Conservation (phyloP, 2,797 vertebrate genomes). For the Scolopax rusticola region DNA sequence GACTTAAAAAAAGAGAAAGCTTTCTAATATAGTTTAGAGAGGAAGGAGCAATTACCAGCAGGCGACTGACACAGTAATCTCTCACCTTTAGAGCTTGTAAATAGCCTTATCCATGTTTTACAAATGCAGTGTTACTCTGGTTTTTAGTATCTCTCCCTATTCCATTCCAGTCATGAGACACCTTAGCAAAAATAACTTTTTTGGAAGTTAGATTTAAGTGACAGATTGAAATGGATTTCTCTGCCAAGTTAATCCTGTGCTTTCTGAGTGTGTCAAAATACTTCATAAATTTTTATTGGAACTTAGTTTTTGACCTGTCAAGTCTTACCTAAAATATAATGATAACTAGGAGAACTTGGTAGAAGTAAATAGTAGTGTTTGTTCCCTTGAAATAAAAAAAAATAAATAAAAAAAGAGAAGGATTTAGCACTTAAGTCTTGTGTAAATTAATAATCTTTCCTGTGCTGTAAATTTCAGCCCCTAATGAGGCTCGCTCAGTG, state of each 20-base stretch:
- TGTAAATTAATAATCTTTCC: constrained; percentile 2
- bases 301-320: neutral
- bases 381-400: neutral
- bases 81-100: neutral
- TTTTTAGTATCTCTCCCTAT: neutral
- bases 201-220: neutral
- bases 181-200: neutral
- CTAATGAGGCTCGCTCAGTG: neutral
- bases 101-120: neutral
- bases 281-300: neutral
- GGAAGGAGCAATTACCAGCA: neutral
- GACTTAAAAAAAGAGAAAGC: neutral
- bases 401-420: neutral
- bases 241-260: neutral
- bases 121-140: neutral
- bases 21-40: neutral
- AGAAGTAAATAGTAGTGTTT: neutral
- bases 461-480: neutral
- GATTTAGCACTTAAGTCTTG: neutral
- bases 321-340: neutral
- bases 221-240: neutral
- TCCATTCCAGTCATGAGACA: neutral
- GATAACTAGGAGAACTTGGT: neutral
- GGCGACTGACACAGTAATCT: neutral
- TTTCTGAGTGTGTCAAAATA: neutral